These are phyloP conservation scores for Corythornis vintsioides DNA, from an alignment of 2,113 vertebrate genomes.

Conservation along the genomic window DNA sequence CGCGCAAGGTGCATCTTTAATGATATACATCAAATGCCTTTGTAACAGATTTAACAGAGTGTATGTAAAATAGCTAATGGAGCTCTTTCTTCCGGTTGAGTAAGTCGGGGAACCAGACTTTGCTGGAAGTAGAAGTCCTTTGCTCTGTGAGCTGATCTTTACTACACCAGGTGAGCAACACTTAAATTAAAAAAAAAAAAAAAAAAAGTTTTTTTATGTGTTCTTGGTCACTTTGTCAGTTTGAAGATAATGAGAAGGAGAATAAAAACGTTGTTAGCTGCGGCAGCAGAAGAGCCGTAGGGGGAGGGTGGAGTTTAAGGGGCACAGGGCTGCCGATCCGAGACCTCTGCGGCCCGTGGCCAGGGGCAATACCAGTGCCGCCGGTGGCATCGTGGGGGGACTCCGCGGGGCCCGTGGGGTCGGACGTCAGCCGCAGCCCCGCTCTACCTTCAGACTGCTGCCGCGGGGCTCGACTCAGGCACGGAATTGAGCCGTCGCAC, in stretches of 20 bases:
- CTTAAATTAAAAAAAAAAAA: not conserved
- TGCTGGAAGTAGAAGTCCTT: constrained; percentile 33
- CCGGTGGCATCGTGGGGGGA: not conserved
- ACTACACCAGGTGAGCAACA: constrained; percentile 71
- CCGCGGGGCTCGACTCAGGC: not conserved
- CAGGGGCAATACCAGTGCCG: not conserved
- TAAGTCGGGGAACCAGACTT: constrained; percentile 15
- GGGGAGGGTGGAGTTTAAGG: no score
- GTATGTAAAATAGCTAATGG: not conserved
- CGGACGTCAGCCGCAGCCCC: not conserved
- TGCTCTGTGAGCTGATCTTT: constrained; percentile 42
- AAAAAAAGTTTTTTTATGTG: not conserved
- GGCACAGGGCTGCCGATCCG: no score
- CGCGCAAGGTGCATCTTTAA: constrained; percentile 1
- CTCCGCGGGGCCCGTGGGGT: not conserved
- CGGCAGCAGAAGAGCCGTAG: not conserved
- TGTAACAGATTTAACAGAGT: not conserved
- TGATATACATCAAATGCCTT: constrained; percentile 4
- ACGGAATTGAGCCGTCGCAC: not conserved
- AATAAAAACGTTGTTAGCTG: not conserved
- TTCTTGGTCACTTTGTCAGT: not conserved
- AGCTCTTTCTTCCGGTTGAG: constrained; percentile 15
- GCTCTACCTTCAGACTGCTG: not conserved
- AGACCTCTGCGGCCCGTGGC: not conserved
- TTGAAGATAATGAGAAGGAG: not conserved